Evolutionary conservation across 2,113 vertebrate species (phyloP).

Genomic region (Plecotus auritus): DNA sequence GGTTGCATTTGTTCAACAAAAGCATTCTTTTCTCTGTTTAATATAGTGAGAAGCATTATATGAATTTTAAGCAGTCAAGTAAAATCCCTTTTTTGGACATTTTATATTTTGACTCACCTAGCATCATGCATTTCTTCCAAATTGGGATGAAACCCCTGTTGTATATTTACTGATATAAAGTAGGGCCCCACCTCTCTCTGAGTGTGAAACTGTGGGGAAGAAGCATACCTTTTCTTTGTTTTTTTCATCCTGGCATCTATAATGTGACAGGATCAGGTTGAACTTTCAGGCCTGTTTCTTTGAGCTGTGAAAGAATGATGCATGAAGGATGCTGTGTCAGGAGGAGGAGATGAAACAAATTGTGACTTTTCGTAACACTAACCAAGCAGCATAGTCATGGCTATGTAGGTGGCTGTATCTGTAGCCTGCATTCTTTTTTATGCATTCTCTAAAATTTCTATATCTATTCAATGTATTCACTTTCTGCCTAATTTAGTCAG

Average conservation of each 20-base stretch:
- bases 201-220: not conserved
- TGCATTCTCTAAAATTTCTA: not conserved
- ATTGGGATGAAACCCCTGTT: too few relatives aligned
- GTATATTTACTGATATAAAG: not conserved
- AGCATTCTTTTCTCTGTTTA: not conserved
- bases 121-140: not conserved
- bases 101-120: not conserved
- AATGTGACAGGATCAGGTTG: not conserved
- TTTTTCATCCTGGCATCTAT: not conserved
- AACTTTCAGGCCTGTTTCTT: not conserved
- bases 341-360: not conserved
- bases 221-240: not conserved
- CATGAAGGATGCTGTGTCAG: not conserved
- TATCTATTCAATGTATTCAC: not conserved
- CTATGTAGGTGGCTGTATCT: not conserved
- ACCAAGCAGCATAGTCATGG: accelerated
- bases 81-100: not conserved
- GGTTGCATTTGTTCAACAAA: not conserved
- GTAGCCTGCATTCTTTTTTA: not conserved
- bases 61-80: not conserved
- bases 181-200: accelerated
- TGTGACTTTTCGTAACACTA: not conserved
- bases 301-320: not conserved
- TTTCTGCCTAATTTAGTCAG: not conserved
- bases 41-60: not conserved